Percentiles rank a stretch among this genome's conserved stretches.
phyloP scores from a whole-genome alignment of 1,140 invertebrate genomes.

The Bombyx mandarina region DNA sequence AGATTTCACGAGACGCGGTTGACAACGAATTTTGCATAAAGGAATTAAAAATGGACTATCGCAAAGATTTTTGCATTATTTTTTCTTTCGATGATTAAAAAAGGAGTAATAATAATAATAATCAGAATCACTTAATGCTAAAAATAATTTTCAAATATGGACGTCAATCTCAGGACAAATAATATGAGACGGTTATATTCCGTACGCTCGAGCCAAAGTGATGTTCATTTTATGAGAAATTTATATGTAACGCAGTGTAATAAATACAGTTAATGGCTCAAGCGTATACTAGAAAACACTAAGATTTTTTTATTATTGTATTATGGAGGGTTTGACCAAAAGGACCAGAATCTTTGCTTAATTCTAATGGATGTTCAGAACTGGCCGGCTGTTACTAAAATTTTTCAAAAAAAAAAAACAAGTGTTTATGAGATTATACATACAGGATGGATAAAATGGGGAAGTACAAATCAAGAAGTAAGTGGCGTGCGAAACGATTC shows the following conservation, averaged over 20 bases:
- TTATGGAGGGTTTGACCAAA: conserved; percentile 57
- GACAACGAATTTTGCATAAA: no score
- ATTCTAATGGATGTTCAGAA: conserved; percentile 64
- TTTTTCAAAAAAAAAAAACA: no score
- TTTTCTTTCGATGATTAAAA: background rate
- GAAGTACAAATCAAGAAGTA: no score
- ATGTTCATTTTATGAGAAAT: background rate
- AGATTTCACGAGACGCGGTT: background rate
- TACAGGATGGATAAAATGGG: no score
- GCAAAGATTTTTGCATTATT: no score
- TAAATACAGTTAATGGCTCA: conserved; percentile 22
- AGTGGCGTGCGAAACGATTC: no score
- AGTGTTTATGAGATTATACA: no score
- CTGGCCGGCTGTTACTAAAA: conserved; percentile 60
- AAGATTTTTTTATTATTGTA: conserved; percentile 54
- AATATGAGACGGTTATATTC: conserved; percentile 58
- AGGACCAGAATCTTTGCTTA: conserved; percentile 58
- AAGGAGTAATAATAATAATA: conserved; percentile 32
- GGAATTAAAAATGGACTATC: no score
- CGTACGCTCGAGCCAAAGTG: conserved; percentile 27
- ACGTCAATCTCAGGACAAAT: conserved; percentile 65
- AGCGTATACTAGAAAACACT: conserved; percentile 51
- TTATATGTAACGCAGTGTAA: background rate
- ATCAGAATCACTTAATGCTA: conserved; percentile 64
- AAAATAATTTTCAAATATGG: conserved; percentile 66